These are phyloP conservation scores for Tribolium freemani DNA, from an alignment of 2,888 invertebrate species.

Conservation along the genomic window DNA sequence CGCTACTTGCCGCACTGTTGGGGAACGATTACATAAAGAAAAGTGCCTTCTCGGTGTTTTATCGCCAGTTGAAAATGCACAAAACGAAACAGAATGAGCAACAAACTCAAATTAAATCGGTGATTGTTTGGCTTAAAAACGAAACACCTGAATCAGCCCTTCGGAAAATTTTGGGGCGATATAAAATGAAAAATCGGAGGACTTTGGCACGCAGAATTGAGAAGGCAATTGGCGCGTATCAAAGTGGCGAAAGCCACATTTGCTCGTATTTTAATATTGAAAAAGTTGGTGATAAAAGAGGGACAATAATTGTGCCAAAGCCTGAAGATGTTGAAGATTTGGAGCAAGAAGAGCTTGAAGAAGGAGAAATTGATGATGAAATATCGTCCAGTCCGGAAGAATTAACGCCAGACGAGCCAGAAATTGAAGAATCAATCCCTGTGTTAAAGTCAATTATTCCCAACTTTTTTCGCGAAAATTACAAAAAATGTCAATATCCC, in stretches of 20 bases:
- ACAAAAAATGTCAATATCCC: constrained; percentile 75
- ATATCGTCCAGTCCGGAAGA: constrained; percentile 21
- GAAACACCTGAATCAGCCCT: constrained; percentile 80
- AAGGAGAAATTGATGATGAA: constrained; percentile 29
- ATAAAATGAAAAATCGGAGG: constrained; percentile 72
- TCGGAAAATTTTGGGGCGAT: constrained; percentile 74
- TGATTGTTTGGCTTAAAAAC: constrained; percentile 83
- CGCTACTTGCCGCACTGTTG: constrained; percentile 84
- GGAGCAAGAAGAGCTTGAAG: constrained; percentile 47
- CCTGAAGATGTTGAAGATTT: constrained; percentile 37
- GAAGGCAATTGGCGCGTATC: constrained; percentile 77
- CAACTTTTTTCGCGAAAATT: constrained; percentile 77
- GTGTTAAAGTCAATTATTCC: constrained; percentile 32
- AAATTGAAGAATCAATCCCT: not conserved
- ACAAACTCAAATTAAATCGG: constrained; percentile 78
- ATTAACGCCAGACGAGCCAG: constrained; percentile 4
- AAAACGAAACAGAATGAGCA: constrained; percentile 72
- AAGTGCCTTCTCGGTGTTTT: constrained; percentile 79
- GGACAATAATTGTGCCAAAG: constrained; percentile 4
- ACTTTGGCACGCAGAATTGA: constrained; percentile 73
- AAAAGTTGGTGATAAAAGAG: not conserved
- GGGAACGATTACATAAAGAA: constrained; percentile 91
- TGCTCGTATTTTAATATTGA: constrained; percentile 71
- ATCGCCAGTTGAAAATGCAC: constrained; percentile 73
- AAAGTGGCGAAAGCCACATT: constrained; percentile 72